A percentile compares a stretch with the other conserved stretches of the same genome.
These are phyloP conservation scores for Echeneis naucrates DNA, from an alignment of 2,797 vertebrate genomes.

Conservation along the genomic window DNA sequence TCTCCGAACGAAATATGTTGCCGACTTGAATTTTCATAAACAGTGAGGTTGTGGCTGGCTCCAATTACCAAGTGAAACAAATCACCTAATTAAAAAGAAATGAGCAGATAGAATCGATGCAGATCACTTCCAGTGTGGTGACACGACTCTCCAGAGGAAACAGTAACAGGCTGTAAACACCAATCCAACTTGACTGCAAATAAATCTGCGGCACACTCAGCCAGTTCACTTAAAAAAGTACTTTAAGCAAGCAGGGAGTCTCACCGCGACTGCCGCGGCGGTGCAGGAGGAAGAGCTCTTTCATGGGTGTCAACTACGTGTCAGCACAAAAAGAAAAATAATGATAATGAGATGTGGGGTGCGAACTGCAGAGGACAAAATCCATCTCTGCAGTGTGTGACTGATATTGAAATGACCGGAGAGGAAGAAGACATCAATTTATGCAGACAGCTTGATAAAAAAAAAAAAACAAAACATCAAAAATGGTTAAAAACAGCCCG, in stretches of 20 bases:
- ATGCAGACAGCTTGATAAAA: conserved; percentile 58
- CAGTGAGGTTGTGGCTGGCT: conserved; percentile 69
- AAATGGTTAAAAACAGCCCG: conserved; percentile 53
- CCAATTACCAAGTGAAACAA: conserved; percentile 81
- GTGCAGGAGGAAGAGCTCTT: conserved; percentile 31
- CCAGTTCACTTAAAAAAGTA: conserved; percentile 30
- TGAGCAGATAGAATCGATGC: conserved; percentile 79
- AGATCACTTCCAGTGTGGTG: conserved; percentile 74
- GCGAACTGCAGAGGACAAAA: conserved; percentile 62
- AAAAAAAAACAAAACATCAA: no score
- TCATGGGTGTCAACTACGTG: conserved; percentile 55
- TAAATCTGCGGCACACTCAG: conserved; percentile 29
- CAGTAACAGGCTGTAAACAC: conserved; percentile 66
- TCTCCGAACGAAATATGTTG: conserved; percentile 67
- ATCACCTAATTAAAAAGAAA: conserved; percentile 84
- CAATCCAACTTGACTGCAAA: conserved; percentile 44
- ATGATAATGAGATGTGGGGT: conserved; percentile 51
- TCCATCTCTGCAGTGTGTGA: conserved; percentile 61
- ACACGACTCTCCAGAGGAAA: conserved; percentile 70
- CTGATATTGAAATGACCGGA: conserved; percentile 61
- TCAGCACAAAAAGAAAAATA: conserved; percentile 55
- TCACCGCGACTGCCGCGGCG: conserved; percentile 5
- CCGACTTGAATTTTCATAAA: conserved; percentile 77
- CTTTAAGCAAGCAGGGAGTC: conserved; percentile 9
- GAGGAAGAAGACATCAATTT: conserved; percentile 54